Percentiles rank a stretch among this genome's conserved stretches.
These are phyloP conservation scores for Steinernema feltiae DNA, from an alignment of 1,140 invertebrate genomes.

Conservation along the genomic window DNA sequence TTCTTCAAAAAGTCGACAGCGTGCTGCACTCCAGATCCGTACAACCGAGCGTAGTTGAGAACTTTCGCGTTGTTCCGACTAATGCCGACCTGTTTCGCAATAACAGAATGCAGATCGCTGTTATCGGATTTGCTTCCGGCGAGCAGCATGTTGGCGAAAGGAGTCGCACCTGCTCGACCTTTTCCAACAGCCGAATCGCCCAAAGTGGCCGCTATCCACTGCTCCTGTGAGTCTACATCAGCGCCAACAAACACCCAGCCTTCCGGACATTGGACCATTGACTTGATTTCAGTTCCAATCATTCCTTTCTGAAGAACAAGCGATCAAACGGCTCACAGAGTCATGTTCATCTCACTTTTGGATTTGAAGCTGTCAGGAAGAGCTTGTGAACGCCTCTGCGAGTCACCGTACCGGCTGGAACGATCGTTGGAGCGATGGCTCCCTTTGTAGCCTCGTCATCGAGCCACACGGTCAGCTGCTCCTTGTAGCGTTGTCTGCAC, in stretches of 20 bases:
- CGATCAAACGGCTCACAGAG: slow-evolving; percentile 16
- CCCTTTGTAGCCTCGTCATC: slow-evolving; percentile 64
- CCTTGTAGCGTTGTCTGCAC: slow-evolving; percentile 44
- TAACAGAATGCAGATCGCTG: slow-evolving; percentile 94
- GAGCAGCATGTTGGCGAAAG: slow-evolving; percentile 62
- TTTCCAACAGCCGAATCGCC: slow-evolving; percentile 58
- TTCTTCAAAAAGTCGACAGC: no score
- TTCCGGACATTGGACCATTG: slow-evolving; percentile 84
- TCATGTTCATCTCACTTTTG: slow-evolving; percentile 63
- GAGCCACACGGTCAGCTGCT: slow-evolving; percentile 47
- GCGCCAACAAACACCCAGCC: slow-evolving; percentile 89
- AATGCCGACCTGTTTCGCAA: slow-evolving; percentile 82
- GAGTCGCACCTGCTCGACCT: slow-evolving; percentile 57
- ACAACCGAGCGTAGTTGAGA: no score
- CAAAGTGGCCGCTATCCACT: slow-evolving; percentile 93
- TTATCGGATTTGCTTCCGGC: slow-evolving; percentile 76
- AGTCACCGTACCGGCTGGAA: slow-evolving; percentile 79
- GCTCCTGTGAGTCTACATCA: slow-evolving; percentile 96
- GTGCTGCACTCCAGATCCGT: no score
- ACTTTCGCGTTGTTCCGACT: no score
- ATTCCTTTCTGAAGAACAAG: slow-evolving; percentile 65
- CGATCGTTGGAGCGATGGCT: slow-evolving; percentile 75
- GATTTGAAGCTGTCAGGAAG: slow-evolving; percentile 97
- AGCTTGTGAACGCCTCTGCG: slow-evolving; percentile 89
- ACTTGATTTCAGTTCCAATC: slow-evolving; percentile 84